Percentiles rank a stretch among this genome's conserved stretches.
phyloP scores from a whole-genome alignment of 2,113 vertebrate species.

The Eretmochelys imbricata region DNA sequence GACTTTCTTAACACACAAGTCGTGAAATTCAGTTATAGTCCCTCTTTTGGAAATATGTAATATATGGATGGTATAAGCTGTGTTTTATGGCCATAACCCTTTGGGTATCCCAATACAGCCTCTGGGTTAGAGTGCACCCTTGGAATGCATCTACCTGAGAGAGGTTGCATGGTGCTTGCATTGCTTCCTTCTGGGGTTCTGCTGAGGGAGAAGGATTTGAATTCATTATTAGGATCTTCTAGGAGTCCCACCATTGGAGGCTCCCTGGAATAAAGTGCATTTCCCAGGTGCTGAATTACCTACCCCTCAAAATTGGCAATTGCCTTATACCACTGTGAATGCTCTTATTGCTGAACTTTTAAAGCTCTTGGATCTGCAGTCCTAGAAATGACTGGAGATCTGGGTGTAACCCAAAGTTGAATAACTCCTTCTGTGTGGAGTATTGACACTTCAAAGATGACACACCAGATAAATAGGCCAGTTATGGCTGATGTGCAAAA shows the following conservation, averaged over 20 bases:
- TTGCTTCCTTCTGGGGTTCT: not conserved
- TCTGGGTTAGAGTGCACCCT: not conserved
- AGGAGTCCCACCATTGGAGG: not conserved
- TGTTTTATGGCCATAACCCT: not conserved
- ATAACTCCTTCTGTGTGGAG: rapidly evolving
- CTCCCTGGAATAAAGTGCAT: not conserved
- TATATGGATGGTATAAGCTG: not conserved
- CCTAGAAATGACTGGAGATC: rapidly evolving
- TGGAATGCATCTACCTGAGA: not conserved
- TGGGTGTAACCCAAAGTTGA: rapidly evolving
- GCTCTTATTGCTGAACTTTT: not conserved
- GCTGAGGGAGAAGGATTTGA: not conserved
- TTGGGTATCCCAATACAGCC: not conserved
- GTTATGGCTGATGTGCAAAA: not conserved
- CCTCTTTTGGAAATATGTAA: not conserved
- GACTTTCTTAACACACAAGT: not conserved
- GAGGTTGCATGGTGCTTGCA: not conserved
- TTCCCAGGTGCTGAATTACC: not conserved
- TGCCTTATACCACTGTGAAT: not conserved
- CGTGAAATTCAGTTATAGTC: not conserved
- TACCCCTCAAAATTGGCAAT: not conserved
- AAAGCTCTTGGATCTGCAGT: not conserved
- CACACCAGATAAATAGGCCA: not conserved
- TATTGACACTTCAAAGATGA: not conserved
- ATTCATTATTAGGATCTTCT: not conserved